Percentiles rank a stretch among this genome's conserved stretches.
phyloP scores from a whole-genome alignment of 1,140 invertebrate genomes.

The Eubasilissa regina region DNA sequence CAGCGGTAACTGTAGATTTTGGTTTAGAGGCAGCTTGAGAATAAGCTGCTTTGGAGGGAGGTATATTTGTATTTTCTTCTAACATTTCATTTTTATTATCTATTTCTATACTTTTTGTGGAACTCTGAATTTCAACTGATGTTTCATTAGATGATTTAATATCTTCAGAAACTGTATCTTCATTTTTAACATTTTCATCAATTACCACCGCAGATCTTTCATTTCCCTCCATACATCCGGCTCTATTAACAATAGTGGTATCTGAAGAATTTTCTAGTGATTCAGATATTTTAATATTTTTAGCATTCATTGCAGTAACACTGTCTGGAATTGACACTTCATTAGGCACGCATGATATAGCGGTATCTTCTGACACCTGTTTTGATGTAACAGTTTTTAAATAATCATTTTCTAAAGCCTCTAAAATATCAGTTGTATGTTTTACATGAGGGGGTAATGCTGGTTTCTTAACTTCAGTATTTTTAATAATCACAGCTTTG shows the following conservation, averaged over 20 bases:
- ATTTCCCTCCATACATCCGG: neutral
- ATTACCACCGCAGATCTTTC: slow-evolving; percentile 9
- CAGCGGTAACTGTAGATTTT: slow-evolving; percentile 64
- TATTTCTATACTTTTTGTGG: neutral
- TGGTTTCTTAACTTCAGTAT: slow-evolving; percentile 55
- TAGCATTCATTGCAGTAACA: slow-evolving; percentile 50
- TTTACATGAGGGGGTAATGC: slow-evolving; percentile 62
- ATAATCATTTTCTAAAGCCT: slow-evolving; percentile 68
- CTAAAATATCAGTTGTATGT: slow-evolving; percentile 65
- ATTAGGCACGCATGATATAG: neutral
- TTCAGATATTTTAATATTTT: slow-evolving; percentile 31
- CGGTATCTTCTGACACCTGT: slow-evolving; percentile 49
- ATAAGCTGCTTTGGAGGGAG: slow-evolving; percentile 66
- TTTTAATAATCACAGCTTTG: slow-evolving; percentile 55
- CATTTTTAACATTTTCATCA: slow-evolving; percentile 27
- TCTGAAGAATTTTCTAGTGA: neutral
- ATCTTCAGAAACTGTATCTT: too few species aligned
- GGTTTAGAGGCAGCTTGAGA: slow-evolving; percentile 71
- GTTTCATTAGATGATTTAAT: too few species aligned
- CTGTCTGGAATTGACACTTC: slow-evolving; percentile 2
- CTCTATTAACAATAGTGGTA: too few species aligned
- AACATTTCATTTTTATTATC: slow-evolving; percentile 49
- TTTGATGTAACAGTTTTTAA: slow-evolving; percentile 58
- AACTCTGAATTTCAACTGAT: neutral
- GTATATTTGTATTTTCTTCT: slow-evolving; percentile 2